These are phyloP conservation scores for Tachyglossus aculeatus DNA, from an alignment of 2,797 vertebrate species.

Conservation along the genomic window DNA sequence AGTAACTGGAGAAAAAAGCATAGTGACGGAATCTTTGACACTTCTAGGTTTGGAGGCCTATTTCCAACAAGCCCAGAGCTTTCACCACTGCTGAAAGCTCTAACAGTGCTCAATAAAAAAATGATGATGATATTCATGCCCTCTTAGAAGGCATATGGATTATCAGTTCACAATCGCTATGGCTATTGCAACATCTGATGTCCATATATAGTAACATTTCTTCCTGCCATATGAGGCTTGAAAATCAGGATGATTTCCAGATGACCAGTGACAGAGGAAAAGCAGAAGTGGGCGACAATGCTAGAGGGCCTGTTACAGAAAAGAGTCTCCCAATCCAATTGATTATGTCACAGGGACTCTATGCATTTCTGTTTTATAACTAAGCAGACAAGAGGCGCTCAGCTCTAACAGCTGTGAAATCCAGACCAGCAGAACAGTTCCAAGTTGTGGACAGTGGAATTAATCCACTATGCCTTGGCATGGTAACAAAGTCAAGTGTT, in stretches of 20 bases:
- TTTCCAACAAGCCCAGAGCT: too few species aligned
- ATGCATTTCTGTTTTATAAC: constrained; percentile 40
- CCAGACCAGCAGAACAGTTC: constrained; percentile 32
- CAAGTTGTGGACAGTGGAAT: constrained; percentile 45
- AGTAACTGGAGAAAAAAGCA: too few species aligned
- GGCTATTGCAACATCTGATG: too few species aligned
- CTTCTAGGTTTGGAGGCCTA: too few species aligned
- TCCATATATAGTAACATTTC: neutral
- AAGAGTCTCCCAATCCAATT: constrained; percentile 46
- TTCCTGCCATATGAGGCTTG: constrained; percentile 2
- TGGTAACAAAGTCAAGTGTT: constrained; percentile 37
- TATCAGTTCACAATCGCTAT: too few species aligned
- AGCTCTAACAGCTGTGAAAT: constrained; percentile 44
- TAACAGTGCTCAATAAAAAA: too few species aligned
- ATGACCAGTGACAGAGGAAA: constrained; percentile 31
- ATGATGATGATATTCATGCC: too few species aligned
- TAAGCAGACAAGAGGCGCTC: constrained; percentile 29
- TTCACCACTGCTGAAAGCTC: too few species aligned
- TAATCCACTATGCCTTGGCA: constrained; percentile 47
- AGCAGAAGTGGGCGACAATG: constrained; percentile 20
- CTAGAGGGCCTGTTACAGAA: constrained; percentile 35
- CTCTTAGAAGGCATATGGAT: too few species aligned
- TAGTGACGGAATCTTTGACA: too few species aligned
- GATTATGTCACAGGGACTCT: constrained; percentile 57
- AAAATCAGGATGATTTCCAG: constrained; percentile 1